Conservation (phyloP, 2,113 vertebrate genomes). For the Chaetodon auriga region DNA sequence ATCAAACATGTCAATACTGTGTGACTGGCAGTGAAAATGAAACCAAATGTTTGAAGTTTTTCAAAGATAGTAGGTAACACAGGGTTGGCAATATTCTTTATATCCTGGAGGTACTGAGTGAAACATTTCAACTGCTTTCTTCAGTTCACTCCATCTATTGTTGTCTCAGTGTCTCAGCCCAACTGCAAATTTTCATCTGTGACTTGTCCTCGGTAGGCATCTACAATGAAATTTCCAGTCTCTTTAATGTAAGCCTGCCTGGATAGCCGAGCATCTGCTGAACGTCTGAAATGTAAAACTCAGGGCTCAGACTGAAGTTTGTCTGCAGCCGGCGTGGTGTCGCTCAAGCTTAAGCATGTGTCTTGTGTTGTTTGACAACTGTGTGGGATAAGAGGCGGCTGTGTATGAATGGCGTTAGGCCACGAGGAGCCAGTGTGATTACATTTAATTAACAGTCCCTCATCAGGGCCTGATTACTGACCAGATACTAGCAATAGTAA, state of each 20-base stretch:
- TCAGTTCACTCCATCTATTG: slow-evolving; percentile 4
- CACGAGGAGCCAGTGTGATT: slow-evolving; percentile 75
- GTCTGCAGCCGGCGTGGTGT: slow-evolving; percentile 16
- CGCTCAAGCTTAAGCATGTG: slow-evolving; percentile 40
- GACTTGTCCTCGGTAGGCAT: slow-evolving; percentile 22
- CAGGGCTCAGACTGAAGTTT: slow-evolving; percentile 31
- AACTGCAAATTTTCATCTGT: slow-evolving; percentile 20
- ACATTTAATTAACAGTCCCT: slow-evolving; percentile 78
- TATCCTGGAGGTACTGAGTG: neutral
- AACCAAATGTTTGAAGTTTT: slow-evolving; percentile 5
- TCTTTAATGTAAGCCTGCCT: slow-evolving; percentile 41
- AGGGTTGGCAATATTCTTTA: neutral
- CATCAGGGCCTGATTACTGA: slow-evolving; percentile 75
- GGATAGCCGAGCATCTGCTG: slow-evolving; percentile 50
- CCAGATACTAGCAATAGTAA: slow-evolving; percentile 66
- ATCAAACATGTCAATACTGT: neutral
- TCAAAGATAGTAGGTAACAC: neutral
- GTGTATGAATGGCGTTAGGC: slow-evolving; percentile 61
- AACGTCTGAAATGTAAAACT: slow-evolving; percentile 30
- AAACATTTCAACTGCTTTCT: neutral
- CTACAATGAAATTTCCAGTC: slow-evolving; percentile 20
- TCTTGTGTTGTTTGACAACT: slow-evolving; percentile 64
- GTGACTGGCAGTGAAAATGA: neutral
- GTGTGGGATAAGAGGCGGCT: slow-evolving; percentile 48
- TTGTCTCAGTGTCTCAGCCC: slow-evolving; percentile 4